Evolutionary conservation across 2,888 invertebrate genomes (phyloP), one percentile per base, ranked within the genome.

Genomic region (Eilema depressum): DNA sequence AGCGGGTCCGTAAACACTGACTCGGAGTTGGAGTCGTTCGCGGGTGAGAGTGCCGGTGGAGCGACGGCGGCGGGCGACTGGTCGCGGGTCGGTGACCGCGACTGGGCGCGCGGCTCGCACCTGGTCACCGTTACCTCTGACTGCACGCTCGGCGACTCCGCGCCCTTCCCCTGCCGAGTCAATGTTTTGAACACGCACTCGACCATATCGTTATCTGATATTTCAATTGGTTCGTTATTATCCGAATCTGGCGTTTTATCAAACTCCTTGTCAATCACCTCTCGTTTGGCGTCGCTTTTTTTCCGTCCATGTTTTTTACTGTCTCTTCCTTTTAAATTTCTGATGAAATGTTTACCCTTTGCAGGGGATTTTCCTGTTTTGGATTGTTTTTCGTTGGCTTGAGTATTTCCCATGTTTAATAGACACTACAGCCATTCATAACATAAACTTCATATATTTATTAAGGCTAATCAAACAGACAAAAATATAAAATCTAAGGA

Each of bases 1-100:
- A 96, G 94, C 81, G 97, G 97, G 91, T 97, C 97, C 82, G 97
- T 97, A 94, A 97, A 97, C 90, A 97, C 96, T 87, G 97, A 97
- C 90, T 97, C 97, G 78, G 97, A 96, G 85, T 96, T 96, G 82
- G 97, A 97, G 78, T 95, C 96, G 86, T 94, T 95, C 85, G 95
- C 96, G 81, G 95, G 96, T 80, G 92, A 91, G 83, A 84, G 85
- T 80, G 85, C 84, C 85, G 80, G 86, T 77, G 74, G 84, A 80
- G 83, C 82, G 81, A 85, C 84, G 83, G 85, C 82, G 86, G 88
- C 85, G 85, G 88, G 78, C 75, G 85, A 88, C 85, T 86, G 88
- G 88, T 88, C 91, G 88, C 90, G 92, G 95, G 94, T 95, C 95
- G 94, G 88, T 92, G 95, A 92, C 93, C 93, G 93, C 85, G 83